Percentiles rank a stretch among this genome's conserved stretches.
Evolutionary conservation across 1,140 invertebrate genomes (phyloP).

Genomic region (Solen grandis): DNA sequence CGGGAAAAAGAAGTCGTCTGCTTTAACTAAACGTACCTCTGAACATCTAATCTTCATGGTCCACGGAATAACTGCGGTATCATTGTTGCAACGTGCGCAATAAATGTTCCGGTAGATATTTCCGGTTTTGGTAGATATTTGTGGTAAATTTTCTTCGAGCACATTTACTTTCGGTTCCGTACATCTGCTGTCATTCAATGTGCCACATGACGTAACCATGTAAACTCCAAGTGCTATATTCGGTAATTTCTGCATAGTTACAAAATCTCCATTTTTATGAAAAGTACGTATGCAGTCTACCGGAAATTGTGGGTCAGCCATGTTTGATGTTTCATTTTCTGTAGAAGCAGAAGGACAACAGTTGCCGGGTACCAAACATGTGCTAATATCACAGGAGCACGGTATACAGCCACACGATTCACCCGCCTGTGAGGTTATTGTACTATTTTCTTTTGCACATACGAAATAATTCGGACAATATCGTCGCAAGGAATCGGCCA

Average conservation of each 20-base stretch:
- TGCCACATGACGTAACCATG: constrained; percentile 24
- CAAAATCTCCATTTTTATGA: too few relatives aligned
- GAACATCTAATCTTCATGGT: constrained; percentile 32
- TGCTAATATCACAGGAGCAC: constrained; percentile 15
- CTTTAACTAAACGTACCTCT: neutral
- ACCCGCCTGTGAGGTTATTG: too few relatives aligned
- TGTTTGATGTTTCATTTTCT: too few relatives aligned
- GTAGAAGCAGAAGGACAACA: too few relatives aligned
- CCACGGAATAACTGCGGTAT: constrained; percentile 12
- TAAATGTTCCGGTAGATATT: constrained; percentile 37
- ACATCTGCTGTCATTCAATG: constrained; percentile 13
- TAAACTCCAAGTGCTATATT: neutral
- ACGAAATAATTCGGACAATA: too few relatives aligned
- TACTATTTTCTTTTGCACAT: too few relatives aligned
- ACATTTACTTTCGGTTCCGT: neutral
- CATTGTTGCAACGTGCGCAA: constrained; percentile 24
- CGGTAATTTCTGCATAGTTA: too few relatives aligned
- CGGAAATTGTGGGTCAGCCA: too few relatives aligned
- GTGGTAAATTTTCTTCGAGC: constrained; percentile 11
- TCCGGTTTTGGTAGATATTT: neutral
- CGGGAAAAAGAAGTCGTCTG: constrained; percentile 34
- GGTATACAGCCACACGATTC: constrained; percentile 14
- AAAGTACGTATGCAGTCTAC: too few relatives aligned
- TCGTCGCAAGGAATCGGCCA: too few relatives aligned
- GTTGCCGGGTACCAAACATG: constrained; percentile 5